Conservation (phyloP, 2,113 vertebrate genomes). For the Serilophus lunatus region DNA sequence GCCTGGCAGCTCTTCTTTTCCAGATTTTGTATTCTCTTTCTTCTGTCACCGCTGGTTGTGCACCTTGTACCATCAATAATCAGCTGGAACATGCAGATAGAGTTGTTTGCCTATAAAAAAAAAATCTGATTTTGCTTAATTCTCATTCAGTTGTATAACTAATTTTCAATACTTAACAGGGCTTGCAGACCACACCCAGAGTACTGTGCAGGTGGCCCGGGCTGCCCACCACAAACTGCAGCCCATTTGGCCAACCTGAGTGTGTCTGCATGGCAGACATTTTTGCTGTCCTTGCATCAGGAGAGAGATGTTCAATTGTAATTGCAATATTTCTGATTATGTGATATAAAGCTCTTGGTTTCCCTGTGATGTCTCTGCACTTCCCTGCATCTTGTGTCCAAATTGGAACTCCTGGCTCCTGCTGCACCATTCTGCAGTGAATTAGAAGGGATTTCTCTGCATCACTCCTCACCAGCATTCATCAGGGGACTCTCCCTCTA, state of each 20-base stretch:
- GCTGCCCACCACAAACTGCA: background rate
- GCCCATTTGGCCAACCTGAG: background rate
- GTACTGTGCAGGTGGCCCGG: background rate
- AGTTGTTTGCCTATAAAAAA: background rate
- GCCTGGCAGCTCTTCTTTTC: background rate
- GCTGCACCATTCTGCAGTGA: background rate
- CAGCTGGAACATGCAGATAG: background rate
- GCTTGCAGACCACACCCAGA: background rate
- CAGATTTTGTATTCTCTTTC: background rate
- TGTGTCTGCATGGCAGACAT: background rate
- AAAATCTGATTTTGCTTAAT: background rate
- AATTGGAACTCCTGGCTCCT: background rate
- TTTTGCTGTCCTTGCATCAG: background rate
- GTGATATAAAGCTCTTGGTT: background rate
- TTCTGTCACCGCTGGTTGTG: background rate
- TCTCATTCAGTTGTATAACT: background rate
- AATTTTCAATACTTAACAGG: background rate
- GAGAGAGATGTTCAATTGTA: background rate
- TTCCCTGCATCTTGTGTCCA: background rate
- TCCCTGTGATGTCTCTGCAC: accelerated
- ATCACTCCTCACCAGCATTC: background rate
- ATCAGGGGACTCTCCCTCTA: background rate
- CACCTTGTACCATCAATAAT: background rate
- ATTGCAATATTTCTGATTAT: background rate
- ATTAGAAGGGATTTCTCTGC: background rate